Conservation (phyloP, 2,888 invertebrate genomes). For the Euphydryas editha region DNA sequence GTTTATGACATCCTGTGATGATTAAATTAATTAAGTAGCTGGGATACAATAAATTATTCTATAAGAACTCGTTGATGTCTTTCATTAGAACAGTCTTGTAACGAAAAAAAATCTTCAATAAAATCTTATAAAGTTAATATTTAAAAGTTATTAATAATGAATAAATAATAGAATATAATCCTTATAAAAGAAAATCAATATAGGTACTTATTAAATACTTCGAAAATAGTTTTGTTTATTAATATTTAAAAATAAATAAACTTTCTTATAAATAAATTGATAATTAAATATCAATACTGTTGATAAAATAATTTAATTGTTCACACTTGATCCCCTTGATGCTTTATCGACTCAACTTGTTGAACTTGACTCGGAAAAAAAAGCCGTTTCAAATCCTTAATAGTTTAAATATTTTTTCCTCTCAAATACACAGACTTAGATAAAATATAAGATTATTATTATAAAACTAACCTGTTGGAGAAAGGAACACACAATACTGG, state of each 20-base stretch:
- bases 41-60: conserved; percentile 20
- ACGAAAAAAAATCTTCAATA: background rate
- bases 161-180: too few species aligned
- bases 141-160: too few species aligned
- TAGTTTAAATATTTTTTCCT: conserved; percentile 21
- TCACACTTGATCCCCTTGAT: background rate
- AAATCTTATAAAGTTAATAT: background rate
- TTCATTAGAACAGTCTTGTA: conserved; percentile 54
- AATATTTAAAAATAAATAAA: too few species aligned
- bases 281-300: too few species aligned
- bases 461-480: conserved; percentile 58
- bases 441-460: conserved; percentile 26
- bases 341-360: conserved; percentile 6
- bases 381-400: conserved; percentile 30
- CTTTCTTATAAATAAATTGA: too few species aligned
- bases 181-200: too few species aligned
- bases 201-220: too few species aligned
- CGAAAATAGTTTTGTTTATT: too few species aligned
- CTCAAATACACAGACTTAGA: background rate
- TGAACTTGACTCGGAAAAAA: conserved; percentile 13
- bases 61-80: conserved; percentile 67
- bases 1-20: background rate
- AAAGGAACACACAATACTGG: conserved; percentile 59
- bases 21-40: background rate
- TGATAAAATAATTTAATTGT: too few species aligned